Conservation (phyloP, 1,140 invertebrate genomes). For the Lucilia sericata region DNA sequence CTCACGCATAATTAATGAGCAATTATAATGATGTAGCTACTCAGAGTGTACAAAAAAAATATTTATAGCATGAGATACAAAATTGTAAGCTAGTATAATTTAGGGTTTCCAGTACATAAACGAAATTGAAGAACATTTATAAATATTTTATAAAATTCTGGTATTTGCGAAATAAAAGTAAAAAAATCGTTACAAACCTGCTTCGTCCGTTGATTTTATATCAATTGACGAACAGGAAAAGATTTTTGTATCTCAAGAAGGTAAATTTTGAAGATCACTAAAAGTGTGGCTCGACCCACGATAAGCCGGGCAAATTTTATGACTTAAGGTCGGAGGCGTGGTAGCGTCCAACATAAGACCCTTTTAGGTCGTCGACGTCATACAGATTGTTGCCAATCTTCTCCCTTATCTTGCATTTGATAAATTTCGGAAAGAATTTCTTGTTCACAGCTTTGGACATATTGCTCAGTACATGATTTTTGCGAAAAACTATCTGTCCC, state of each 20-base stretch:
- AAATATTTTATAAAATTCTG: too few relatives aligned
- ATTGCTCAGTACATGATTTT: neutral
- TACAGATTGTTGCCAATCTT: neutral
- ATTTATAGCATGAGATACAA: too few relatives aligned
- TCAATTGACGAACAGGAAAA: neutral
- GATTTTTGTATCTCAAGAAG: neutral
- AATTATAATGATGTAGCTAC: too few relatives aligned
- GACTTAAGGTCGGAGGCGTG: constrained; percentile 49
- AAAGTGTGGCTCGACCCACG: constrained; percentile 33
- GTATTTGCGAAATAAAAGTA: too few relatives aligned
- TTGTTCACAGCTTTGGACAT: neutral
- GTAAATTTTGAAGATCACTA: neutral
- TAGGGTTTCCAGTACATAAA: too few relatives aligned
- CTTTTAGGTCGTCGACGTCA: constrained; percentile 1
- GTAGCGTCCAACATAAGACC: constrained; percentile 17
- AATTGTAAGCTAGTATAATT: too few relatives aligned
- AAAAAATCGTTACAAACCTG: too few relatives aligned
- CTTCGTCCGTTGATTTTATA: too few relatives aligned
- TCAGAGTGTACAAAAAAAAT: too few relatives aligned
- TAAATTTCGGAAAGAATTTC: neutral
- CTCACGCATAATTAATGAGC: too few relatives aligned
- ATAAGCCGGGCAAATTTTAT: constrained; percentile 27
- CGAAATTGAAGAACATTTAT: too few relatives aligned
- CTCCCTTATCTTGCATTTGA: constrained; percentile 21
- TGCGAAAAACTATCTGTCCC: neutral